These are phyloP conservation scores for Coranthus polyacanthus DNA, from an alignment of 2,797 vertebrate genomes.

Conservation along the genomic window DNA sequence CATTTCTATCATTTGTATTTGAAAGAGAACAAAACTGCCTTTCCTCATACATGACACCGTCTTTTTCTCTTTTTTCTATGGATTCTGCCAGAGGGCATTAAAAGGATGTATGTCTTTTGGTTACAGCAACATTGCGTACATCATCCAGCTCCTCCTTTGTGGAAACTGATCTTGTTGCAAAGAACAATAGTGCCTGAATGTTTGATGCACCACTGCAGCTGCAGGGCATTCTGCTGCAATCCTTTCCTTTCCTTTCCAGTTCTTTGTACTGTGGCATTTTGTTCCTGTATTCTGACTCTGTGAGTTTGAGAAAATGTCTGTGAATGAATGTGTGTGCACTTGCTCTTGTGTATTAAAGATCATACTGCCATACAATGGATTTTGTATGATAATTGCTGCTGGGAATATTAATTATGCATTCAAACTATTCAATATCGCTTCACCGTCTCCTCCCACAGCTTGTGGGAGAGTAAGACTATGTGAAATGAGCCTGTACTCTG, in stretches of 20 bases:
- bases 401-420: conserved; percentile 80
- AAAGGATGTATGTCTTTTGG: conserved; percentile 40
- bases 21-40: conserved; percentile 13
- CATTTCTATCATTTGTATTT: conserved; percentile 35
- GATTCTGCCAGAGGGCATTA: conserved; percentile 42
- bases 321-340: conserved; percentile 21
- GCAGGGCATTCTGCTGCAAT: conserved; percentile 67
- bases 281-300: conserved; percentile 47
- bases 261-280: conserved; percentile 64
- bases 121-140: conserved; percentile 38
- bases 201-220: conserved; percentile 75
- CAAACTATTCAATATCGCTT: conserved; percentile 44
- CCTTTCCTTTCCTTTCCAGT: conserved; percentile 60
- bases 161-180: conserved; percentile 61
- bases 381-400: conserved; percentile 75
- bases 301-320: conserved; percentile 16
- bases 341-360: conserved; percentile 58
- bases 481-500: conserved; percentile 47
- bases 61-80: conserved; percentile 24
- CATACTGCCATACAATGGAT: conserved; percentile 67
- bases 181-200: conserved; percentile 75
- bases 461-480: conserved; percentile 43
- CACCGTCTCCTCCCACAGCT: conserved; percentile 57
- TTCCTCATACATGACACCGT: conserved; percentile 32
- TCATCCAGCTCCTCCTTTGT: conserved; percentile 54